Conservation (phyloP, 2,113 vertebrate species). For the Hyaena hyaena region DNA sequence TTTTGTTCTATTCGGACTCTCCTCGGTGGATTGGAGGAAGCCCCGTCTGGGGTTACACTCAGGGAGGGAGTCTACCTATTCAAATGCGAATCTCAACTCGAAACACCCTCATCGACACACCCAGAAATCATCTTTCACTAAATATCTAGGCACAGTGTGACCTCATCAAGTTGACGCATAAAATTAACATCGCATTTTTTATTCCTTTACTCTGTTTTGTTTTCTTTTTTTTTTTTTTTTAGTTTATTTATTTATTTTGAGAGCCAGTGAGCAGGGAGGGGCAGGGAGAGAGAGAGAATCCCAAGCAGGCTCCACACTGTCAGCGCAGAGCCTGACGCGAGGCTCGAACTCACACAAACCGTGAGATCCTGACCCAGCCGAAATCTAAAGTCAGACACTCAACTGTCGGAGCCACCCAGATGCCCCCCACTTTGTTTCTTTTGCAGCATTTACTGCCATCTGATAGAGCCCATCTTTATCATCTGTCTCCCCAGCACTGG, state of each 20-base stretch:
- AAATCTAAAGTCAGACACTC: too few relatives aligned
- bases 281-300: too few relatives aligned
- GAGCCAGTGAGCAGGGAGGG: too few relatives aligned
- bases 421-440: background rate
- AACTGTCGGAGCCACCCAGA: too few relatives aligned
- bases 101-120: background rate
- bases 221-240: background rate
- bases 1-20: background rate
- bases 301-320: too few relatives aligned
- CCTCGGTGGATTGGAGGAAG: background rate
- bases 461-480: background rate
- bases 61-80: background rate
- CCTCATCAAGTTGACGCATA: background rate
- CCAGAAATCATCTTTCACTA: background rate
- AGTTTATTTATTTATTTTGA: too few relatives aligned
- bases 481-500: background rate
- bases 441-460: rapidly evolving
- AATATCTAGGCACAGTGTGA: too few relatives aligned
- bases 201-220: background rate
- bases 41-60: background rate
- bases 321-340: too few relatives aligned
- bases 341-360: too few relatives aligned
- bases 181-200: background rate
- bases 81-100: background rate
- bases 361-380: too few relatives aligned